phyloP scores from a whole-genome alignment of 2,113 vertebrate species.

The Cinclus cinclus region DNA sequence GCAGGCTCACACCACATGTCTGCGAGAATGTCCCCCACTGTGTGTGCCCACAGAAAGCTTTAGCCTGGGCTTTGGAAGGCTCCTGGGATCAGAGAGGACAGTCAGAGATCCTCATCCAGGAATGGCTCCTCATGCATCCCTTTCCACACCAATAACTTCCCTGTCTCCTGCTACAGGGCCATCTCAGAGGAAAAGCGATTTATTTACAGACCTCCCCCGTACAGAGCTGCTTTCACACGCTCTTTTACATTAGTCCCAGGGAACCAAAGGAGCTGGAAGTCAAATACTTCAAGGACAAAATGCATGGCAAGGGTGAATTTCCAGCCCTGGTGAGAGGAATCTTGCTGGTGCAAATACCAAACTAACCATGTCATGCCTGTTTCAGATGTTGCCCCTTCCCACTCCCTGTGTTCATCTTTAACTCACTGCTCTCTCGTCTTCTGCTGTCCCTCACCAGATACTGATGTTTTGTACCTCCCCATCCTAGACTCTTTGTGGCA shows the following conservation, averaged over 20 bases:
- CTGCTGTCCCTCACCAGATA: background rate
- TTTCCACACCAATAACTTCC: background rate
- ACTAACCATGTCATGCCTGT: background rate
- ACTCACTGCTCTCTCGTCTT: background rate
- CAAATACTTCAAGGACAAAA: conserved; percentile 17
- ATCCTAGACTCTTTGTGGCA: background rate
- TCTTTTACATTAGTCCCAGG: background rate
- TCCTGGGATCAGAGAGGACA: background rate
- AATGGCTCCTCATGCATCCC: background rate
- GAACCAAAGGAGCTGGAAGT: background rate
- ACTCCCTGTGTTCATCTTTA: background rate
- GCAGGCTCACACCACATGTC: background rate
- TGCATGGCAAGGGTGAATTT: background rate
- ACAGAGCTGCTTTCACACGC: background rate
- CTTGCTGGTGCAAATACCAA: background rate
- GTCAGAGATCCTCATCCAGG: background rate
- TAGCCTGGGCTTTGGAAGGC: background rate
- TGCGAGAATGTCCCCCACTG: accelerated
- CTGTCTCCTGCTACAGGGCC: background rate
- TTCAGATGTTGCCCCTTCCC: background rate
- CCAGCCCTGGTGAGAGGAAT: background rate
- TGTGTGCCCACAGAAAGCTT: background rate
- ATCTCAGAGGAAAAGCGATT: background rate
- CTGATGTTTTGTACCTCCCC: background rate
- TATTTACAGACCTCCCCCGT: background rate